Evolutionary conservation across 2,797 vertebrate species (phyloP), one percentile per base, ranked within the genome.

Genomic region (Mus caroli): DNA sequence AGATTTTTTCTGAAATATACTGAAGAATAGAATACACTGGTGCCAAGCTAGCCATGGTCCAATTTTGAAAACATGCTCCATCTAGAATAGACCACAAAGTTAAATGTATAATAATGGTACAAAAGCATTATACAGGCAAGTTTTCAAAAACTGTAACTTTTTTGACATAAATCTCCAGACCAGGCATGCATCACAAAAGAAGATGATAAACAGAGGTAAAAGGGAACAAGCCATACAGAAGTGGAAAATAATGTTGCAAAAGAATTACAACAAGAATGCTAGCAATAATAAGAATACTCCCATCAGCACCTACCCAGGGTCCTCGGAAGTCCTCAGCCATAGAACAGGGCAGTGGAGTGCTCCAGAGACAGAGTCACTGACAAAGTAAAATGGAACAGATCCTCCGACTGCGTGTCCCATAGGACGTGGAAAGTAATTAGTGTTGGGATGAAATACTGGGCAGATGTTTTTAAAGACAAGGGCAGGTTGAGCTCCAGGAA

Each of bases 401-500:
- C 64, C 69, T 73, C 13, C 87, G 89, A 75, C 50, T 52, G 15
- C 75, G n/a, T 52, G 56, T 78, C 60, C 40, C 78, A 0, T 12
- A 90, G 14, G 94, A 62, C 10, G 34, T 92, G 54, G 60, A 83
- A 91, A 90, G 52, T 77, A 82, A 95, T 90, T 46, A 95, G 26
- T 20, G 7, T 71, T 64, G 40, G 54, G 56, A 26, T 31, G 64
- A 37, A 86, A 94, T 10, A 73, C 91, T 78, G 76, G 40, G 20
- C 58, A 64, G 40, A 85, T 75, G 43, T 82, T 85, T 84, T 34
- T 11, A 86, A 75, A 82, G 54, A 62, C 6, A 78, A 56, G 91
- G 43, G 64, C 50, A 58, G 64, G 46, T 76, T 80, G 62, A 96
- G 96, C 82, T 95, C 58, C 64, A 91, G 84, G 58, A 90, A 80